phyloP scores from a whole-genome alignment of 2,797 vertebrate genomes.

The Parauchenoglanis punctatus region DNA sequence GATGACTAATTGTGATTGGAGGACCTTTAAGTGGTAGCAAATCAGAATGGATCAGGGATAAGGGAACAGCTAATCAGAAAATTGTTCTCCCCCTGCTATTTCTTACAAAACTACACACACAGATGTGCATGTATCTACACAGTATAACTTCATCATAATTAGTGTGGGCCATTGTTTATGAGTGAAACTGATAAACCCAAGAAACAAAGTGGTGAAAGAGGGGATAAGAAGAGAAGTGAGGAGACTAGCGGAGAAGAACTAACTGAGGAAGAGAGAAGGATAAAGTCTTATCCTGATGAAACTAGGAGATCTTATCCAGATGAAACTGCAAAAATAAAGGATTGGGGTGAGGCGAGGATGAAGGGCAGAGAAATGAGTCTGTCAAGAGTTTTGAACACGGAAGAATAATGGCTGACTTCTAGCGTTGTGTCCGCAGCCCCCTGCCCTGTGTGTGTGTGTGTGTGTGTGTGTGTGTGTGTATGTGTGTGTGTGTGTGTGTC shows the following conservation, averaged over 20 bases:
- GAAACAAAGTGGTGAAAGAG: not conserved
- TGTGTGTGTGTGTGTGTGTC: constrained; percentile 23
- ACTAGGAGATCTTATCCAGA: constrained; percentile 9
- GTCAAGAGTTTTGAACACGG: constrained; percentile 39
- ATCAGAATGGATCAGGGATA: constrained; percentile 39
- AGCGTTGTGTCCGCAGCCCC: constrained; percentile 41
- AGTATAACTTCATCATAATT: constrained; percentile 32
- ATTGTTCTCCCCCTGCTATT: constrained; percentile 56
- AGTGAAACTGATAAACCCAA: constrained; percentile 31
- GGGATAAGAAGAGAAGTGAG: not conserved
- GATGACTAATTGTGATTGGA: constrained; percentile 25
- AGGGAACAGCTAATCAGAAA: constrained; percentile 65
- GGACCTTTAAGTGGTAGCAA: constrained; percentile 24
- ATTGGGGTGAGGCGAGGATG: constrained; percentile 37
- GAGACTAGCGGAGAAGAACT: not conserved
- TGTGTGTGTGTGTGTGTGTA: constrained; percentile 22
- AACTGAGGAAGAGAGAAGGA: constrained; percentile 3
- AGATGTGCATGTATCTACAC: constrained; percentile 18
- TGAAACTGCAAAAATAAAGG: constrained; percentile 21
- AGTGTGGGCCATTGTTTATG: constrained; percentile 45
- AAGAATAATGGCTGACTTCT: constrained; percentile 36
- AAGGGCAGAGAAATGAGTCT: constrained; percentile 46
- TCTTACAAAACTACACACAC: not conserved
- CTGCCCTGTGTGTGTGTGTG: constrained; percentile 14
- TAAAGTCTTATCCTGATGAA: not conserved